Evolutionary conservation across 2,113 vertebrate genomes (phyloP).

Genomic region (Neotoma lepida): DNA sequence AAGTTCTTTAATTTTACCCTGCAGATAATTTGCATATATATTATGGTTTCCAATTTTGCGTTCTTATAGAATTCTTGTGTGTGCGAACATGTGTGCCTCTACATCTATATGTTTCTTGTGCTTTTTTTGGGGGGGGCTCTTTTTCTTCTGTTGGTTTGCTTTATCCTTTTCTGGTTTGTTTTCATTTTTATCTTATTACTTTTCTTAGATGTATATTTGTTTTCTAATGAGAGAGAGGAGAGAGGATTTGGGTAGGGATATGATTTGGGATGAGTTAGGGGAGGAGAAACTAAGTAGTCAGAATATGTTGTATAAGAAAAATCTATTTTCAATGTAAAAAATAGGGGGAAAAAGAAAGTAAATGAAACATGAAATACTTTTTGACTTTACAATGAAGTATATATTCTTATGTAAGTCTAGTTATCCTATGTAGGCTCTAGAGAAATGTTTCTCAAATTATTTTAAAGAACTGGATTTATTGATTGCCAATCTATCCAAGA

Average conservation of each 20-base stretch:
- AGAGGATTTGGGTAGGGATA: background rate
- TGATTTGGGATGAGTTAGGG: background rate
- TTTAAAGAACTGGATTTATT: background rate
- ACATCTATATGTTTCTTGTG: background rate
- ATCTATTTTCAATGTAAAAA: background rate
- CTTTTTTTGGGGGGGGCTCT: background rate
- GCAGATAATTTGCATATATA: background rate
- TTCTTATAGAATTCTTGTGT: background rate
- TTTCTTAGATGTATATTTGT: background rate
- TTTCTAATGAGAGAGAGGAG: background rate
- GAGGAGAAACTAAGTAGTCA: background rate
- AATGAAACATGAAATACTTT: background rate
- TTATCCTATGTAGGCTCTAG: background rate
- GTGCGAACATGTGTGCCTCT: background rate
- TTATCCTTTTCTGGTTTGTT: background rate
- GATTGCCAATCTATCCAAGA: background rate
- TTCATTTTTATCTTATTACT: background rate
- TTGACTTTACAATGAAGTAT: background rate
- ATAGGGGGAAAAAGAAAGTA: background rate
- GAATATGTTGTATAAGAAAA: background rate
- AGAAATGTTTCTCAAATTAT: background rate
- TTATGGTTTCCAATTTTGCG: background rate
- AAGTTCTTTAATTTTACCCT: background rate
- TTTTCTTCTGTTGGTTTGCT: background rate
- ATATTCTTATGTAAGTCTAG: background rate